Evolutionary conservation across 2,113 vertebrate species (phyloP).

Genomic region (Cyanistes caeruleus): DNA sequence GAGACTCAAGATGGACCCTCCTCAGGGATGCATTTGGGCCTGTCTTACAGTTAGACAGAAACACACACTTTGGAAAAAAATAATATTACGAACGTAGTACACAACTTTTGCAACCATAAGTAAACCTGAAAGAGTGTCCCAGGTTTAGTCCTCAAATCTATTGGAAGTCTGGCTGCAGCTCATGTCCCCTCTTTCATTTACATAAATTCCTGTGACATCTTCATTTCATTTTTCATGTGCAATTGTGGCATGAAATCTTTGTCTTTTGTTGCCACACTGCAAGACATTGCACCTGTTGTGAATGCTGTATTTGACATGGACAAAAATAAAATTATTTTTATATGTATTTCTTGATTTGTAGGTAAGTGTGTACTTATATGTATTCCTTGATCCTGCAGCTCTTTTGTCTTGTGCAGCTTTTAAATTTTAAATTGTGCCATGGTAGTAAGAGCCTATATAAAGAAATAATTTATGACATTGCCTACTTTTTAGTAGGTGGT

Average conservation of each 20-base stretch:
- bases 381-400: not conserved
- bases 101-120: not conserved
- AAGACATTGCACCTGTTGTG: not conserved
- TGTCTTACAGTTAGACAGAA: not conserved
- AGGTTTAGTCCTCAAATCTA: not conserved
- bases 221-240: not conserved
- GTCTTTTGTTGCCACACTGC: not conserved
- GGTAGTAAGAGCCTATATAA: not conserved
- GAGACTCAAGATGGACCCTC: not conserved
- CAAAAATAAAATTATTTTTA: not conserved
- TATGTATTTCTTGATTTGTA: not conserved
- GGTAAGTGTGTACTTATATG: not conserved
- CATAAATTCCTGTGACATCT: not conserved
- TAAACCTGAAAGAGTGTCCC: not conserved
- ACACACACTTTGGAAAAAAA: not conserved
- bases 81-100: rapidly evolving
- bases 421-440: not conserved
- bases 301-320: not conserved
- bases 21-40: not conserved
- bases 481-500: not conserved
- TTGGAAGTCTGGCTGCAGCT: not conserved
- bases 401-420: not conserved
- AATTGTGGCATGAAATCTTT: not conserved
- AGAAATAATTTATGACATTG: not conserved
- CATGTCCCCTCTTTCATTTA: rapidly evolving